These are phyloP conservation scores for Euspilapteryx auroguttella DNA, from an alignment of 2,888 invertebrate species.

Conservation along the genomic window DNA sequence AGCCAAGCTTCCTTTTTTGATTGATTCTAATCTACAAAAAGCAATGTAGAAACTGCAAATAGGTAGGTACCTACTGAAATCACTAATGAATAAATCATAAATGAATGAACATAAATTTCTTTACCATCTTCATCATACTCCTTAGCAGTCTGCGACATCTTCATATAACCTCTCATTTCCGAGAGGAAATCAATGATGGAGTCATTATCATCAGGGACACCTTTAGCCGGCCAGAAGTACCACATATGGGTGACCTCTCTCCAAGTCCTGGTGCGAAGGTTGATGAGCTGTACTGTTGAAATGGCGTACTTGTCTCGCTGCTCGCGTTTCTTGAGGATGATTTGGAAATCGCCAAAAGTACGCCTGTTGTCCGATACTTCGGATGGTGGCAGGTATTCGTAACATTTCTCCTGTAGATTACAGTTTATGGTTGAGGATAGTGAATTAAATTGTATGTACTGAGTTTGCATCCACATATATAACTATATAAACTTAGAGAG, in stretches of 20 bases:
- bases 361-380: conserved; percentile 89
- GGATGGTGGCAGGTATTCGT: conserved; percentile 89
- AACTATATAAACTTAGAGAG: too few relatives aligned
- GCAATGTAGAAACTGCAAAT: too few relatives aligned
- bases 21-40: too few relatives aligned
- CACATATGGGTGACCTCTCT: conserved; percentile 89
- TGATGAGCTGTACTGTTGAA: conserved; percentile 82
- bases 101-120: conserved; percentile 2
- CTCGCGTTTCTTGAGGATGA: conserved; percentile 85
- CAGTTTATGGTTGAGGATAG: too few relatives aligned
- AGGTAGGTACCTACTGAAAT: too few relatives aligned
- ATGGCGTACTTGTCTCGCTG: conserved; percentile 90
- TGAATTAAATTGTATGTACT: too few relatives aligned
- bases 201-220: conserved; percentile 81
- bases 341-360: conserved; percentile 84
- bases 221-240: conserved; percentile 93
- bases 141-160: conserved; percentile 49
- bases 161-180: conserved; percentile 71
- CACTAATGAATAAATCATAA: too few relatives aligned
- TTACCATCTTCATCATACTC: conserved; percentile 54
- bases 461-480: too few relatives aligned
- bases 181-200: conserved; percentile 85
- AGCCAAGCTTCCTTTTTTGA: too few relatives aligned
- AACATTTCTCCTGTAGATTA: conserved; percentile 80
- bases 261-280: conserved; percentile 79